Conservation (phyloP, 2,888 invertebrate species). For the Poecilus cupreus region DNA sequence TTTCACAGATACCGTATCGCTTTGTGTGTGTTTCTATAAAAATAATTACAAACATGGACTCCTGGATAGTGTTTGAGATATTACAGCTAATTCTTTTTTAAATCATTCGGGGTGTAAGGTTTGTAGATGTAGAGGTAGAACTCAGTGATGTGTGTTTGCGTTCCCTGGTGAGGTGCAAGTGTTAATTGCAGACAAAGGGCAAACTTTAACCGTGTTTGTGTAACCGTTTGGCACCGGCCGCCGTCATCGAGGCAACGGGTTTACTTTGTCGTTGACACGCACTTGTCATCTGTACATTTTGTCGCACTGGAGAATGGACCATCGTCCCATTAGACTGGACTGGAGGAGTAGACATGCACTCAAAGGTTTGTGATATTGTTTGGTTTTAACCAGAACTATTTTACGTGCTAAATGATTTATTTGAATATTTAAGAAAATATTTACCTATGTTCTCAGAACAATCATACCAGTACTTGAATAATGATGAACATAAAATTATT, state of each 20-base stretch:
- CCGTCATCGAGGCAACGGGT: slow-evolving; percentile 59
- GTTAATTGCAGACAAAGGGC: slow-evolving; percentile 62
- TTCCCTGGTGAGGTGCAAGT: slow-evolving; percentile 26
- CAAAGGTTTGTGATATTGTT: background rate
- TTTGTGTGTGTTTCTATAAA: background rate
- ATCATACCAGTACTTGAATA: too few species aligned
- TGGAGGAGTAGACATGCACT: background rate
- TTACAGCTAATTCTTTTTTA: background rate
- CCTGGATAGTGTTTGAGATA: too few species aligned
- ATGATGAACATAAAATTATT: too few species aligned
- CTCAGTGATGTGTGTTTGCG: background rate
- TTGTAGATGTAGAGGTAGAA: background rate
- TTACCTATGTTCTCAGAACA: too few species aligned
- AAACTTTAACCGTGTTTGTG: slow-evolving; percentile 62
- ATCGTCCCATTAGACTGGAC: background rate
- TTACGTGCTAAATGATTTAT: too few species aligned
- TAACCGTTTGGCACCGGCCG: slow-evolving; percentile 60
- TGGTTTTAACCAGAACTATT: too few species aligned
- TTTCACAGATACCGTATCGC: background rate
- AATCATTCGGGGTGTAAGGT: background rate
- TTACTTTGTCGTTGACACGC: slow-evolving; percentile 61
- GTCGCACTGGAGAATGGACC: background rate
- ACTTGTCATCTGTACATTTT: slow-evolving; percentile 38
- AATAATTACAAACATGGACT: too few species aligned
- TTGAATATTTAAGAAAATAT: too few species aligned